Percentiles rank a stretch among this genome's conserved stretches.
Conservation (phyloP, 1,140 invertebrate species). For the Aethina tumida region DNA sequence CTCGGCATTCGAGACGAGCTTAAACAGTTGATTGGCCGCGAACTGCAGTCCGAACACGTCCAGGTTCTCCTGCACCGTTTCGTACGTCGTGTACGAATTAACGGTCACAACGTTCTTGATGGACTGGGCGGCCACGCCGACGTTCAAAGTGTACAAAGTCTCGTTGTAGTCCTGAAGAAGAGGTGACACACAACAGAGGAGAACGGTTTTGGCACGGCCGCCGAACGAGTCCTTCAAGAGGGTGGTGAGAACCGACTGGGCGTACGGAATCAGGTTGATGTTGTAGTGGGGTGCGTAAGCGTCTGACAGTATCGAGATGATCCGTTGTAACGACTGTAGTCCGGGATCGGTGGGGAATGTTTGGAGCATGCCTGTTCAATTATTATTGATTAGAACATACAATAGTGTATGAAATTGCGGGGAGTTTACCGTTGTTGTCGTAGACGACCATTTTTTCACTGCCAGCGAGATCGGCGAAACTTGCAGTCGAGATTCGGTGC, state of each 20-base stretch:
- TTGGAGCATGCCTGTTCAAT: slow-evolving; percentile 34
- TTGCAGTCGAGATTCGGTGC: slow-evolving; percentile 54
- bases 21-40: slow-evolving; percentile 70
- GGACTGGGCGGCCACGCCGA: slow-evolving; percentile 47
- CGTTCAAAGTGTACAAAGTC: slow-evolving; percentile 50
- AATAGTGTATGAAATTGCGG: no score
- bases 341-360: slow-evolving; percentile 40
- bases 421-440: slow-evolving; percentile 31
- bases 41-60: slow-evolving; percentile 65
- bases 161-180: slow-evolving; percentile 49
- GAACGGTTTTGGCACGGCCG: slow-evolving; percentile 53
- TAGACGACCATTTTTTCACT: slow-evolving; percentile 44
- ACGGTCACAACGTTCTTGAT: slow-evolving; percentile 57
- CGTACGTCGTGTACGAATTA: slow-evolving; percentile 55
- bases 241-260: slow-evolving; percentile 52
- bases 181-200: slow-evolving; percentile 54
- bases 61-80: slow-evolving; percentile 41
- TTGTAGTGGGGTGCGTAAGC: slow-evolving; percentile 42
- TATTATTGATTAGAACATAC: no score
- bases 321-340: slow-evolving; percentile 48
- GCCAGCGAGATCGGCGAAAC: slow-evolving; percentile 54
- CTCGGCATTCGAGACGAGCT: slow-evolving; percentile 72
- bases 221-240: slow-evolving; percentile 59
- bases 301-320: slow-evolving; percentile 48
- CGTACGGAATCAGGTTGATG: slow-evolving; percentile 39